Evolutionary conservation across 1,140 invertebrate species (phyloP).

Genomic region (Drosophila gunungcola): DNA sequence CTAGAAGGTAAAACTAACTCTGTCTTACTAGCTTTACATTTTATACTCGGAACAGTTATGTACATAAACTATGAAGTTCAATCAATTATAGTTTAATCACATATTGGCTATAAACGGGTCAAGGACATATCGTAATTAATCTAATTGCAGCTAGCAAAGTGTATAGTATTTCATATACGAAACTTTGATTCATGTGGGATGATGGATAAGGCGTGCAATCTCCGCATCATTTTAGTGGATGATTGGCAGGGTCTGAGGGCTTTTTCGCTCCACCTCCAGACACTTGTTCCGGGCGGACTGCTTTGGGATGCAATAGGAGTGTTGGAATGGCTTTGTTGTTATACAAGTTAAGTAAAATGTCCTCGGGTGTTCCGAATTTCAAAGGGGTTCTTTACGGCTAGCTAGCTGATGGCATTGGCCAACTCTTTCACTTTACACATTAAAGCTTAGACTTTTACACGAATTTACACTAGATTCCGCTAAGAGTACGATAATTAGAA

Average conservation of each 20-base stretch:
- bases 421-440: constrained; percentile 56
- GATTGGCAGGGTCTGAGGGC: neutral
- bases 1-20: constrained; percentile 7
- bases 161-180: constrained; percentile 2
- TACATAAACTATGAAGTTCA: constrained; percentile 46
- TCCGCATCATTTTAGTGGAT: neutral
- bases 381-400: constrained; percentile 60
- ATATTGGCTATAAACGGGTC: constrained; percentile 57
- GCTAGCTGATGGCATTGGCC: constrained; percentile 37
- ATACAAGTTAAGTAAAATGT: constrained; percentile 74
- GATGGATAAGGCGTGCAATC: constrained; percentile 3
- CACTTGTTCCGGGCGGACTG: neutral
- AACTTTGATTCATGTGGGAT: neutral
- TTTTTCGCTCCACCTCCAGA: neutral
- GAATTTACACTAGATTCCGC: constrained; percentile 67
- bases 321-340: constrained; percentile 18
- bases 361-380: constrained; percentile 61
- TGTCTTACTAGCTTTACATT: constrained; percentile 24
- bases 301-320: constrained; percentile 2
- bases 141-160: constrained; percentile 10
- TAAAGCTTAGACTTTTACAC: constrained; percentile 64
- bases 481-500: constrained; percentile 39
- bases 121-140: constrained; percentile 46
- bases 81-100: constrained; percentile 62
- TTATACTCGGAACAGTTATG: constrained; percentile 37